phyloP scores from a whole-genome alignment of 1,140 invertebrate species.

The Drosophila azteca region DNA sequence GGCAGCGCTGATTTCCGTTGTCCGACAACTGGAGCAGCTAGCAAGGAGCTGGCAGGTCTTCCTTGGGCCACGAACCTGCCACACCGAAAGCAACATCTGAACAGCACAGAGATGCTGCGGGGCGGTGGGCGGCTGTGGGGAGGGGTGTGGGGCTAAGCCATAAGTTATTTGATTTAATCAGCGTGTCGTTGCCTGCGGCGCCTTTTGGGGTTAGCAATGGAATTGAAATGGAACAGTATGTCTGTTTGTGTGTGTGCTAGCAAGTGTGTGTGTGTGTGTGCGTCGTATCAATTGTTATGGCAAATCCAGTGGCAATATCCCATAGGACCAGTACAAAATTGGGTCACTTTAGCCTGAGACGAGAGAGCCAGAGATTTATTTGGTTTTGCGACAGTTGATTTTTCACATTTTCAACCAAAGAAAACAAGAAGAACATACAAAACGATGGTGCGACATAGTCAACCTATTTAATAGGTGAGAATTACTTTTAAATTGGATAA shows the following conservation, averaged over 20 bases:
- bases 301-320: conserved; percentile 17
- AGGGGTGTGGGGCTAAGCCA: conserved; percentile 48
- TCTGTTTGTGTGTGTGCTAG: not conserved
- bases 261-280: not conserved
- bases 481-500: no score
- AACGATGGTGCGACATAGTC: no score
- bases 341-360: conserved; percentile 10
- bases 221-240: conserved; percentile 59
- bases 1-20: conserved; percentile 76
- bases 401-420: not conserved
- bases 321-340: conserved; percentile 11
- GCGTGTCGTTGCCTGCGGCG: conserved; percentile 61
- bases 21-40: conserved; percentile 39
- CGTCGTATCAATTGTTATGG: conserved; percentile 32
- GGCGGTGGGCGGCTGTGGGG: not conserved
- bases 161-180: conserved; percentile 82
- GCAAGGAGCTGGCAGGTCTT: conserved; percentile 33
- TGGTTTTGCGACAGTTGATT: not conserved
- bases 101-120: no score
- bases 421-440: not conserved
- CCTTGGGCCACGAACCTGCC: conserved; percentile 4
- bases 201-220: conserved; percentile 56
- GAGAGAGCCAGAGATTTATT: conserved; percentile 7
- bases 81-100: conserved; percentile 1
- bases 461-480: no score